Base-by-base conservation (phyloP, 2,888 invertebrate species). In the Drosophila acutilabella region DNA sequence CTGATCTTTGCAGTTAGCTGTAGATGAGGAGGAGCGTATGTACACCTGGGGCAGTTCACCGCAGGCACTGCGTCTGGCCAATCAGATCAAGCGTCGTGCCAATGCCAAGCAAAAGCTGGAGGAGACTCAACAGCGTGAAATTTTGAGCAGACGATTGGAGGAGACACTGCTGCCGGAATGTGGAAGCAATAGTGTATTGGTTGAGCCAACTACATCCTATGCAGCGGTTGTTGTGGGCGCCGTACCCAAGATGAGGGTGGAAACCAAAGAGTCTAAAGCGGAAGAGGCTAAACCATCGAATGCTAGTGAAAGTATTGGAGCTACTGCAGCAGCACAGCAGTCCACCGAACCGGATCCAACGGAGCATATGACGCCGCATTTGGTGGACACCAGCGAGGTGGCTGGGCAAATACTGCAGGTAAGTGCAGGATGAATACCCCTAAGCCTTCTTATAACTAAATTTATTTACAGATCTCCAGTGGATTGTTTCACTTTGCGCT, bases 401-500 rank as follows among this genome's bases (percentile, higher is more conserved):
- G 93, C 93, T 14, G 95, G 95, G 0, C 93, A 93, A 69, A 94
- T 96, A 58, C 90, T 94, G 14, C 95, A 95, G 93, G 96, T 95
- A 30, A 8, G 6, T 30, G 30, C 8, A 8, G 0, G 8, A 8
- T 8, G 6, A 30, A 30, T 30, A 30, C 30, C 8, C 2, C 1
- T 5, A 1, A 30, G 2, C 30, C 30, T 8, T 30, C 1, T 30
- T 6, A 8, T 30, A 30, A 30, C 8, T 2, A 20, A 10, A 0
- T 33, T 1, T 41, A 3, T 53, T 57, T 50, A 11, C 23, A 92
- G 93, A 90, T 95, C 70, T 93, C 96, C 44, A 95, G 96, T 64
- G 98, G 98, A 1, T 96, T 96, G 92, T 96, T 97, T 89, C 98
- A 98, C 91, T 96, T 96, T 41, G 95, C 95, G 42, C 92, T 97